Evolutionary conservation across 2,888 invertebrate genomes (phyloP), one percentile per base, ranked within the genome.

Genomic region (Drosophila fulvimacula): DNA sequence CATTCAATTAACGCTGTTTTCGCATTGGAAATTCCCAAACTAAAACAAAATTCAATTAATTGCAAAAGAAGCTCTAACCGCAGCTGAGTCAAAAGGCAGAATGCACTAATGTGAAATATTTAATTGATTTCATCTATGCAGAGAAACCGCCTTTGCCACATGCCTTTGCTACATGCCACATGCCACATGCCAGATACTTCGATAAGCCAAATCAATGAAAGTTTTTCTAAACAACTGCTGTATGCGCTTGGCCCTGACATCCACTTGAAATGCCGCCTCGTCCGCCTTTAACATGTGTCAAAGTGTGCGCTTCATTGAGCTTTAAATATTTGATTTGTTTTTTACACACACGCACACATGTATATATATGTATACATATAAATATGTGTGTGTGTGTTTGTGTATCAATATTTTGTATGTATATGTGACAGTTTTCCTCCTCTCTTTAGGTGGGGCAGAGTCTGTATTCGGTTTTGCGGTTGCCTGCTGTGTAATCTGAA

Each of bases 271-370:
- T 65, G 64, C 52, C 59, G 79, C 68, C 52, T 42, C 46, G 64
- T 19, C 32, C 51, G 79, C 69, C 69, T 55, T 79, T 60, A 82
- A 73, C 89, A 83, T 88, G 83, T 83, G 89, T 85, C 82, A 84
- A 85, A 85, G 86, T 89, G 82, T 85, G 71, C 82, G 77, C 86
- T 77, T 82, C 88, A 89, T 76, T 85, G 82, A 76, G 85, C 88
- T 89, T 89, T 85, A 89, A 85, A 88, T 82, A 88, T 89, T 89
- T 89, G 88, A 89, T 85, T 85, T 84, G 82, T 79, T 88, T 81
- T 68, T 75, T 55, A 57, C 67, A 63, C 11, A 24, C 41, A 39
- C 24, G 42, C 49, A 51, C 30, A 19, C 21, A 48, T 27, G 15
- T 4, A 24, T n/a, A n/a, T n/a, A n/a, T n/a, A n/a, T n/a, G n/a